Percentiles rank a stretch among this genome's conserved stretches.
Evolutionary conservation across 2,797 vertebrate genomes (phyloP).

Genomic region (Pempheris klunzingeri): DNA sequence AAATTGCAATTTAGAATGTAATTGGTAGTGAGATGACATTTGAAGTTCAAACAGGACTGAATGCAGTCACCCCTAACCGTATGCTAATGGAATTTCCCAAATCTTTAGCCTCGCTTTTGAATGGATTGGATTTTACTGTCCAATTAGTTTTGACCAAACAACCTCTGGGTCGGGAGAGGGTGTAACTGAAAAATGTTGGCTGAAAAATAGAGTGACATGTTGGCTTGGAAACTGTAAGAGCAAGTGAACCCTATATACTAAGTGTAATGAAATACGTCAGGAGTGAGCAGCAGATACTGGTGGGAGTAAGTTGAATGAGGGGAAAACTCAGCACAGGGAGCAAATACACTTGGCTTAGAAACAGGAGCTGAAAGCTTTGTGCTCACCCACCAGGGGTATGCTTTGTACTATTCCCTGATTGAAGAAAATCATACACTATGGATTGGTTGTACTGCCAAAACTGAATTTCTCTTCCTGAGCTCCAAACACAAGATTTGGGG

Average conservation of each 20-base stretch:
- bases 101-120: conserved; percentile 72
- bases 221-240: conserved; percentile 14
- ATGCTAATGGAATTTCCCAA: conserved; percentile 75
- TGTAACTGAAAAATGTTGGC: conserved; percentile 18
- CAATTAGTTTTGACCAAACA: conserved; percentile 77
- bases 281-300: conserved; percentile 13
- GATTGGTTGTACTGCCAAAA: conserved; percentile 61
- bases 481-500: conserved; percentile 55
- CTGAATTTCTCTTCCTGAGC: conserved; percentile 49
- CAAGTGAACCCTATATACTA: conserved; percentile 12
- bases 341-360: conserved; percentile 44
- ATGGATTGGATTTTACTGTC: conserved; percentile 72
- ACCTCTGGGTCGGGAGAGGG: conserved; percentile 47
- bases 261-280: conserved; percentile 31
- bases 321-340: conserved; percentile 43
- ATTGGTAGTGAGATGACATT: conserved; percentile 86
- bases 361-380: conserved; percentile 58
- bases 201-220: conserved; percentile 23
- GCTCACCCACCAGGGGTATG: conserved; percentile 46
- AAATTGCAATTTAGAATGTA: conserved; percentile 87
- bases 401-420: conserved; percentile 63
- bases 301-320: conserved; percentile 37
- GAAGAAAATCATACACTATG: conserved; percentile 68
- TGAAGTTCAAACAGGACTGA: conserved; percentile 82
- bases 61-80: conserved; percentile 77